Evolutionary conservation across 2,113 vertebrate genomes (phyloP), one percentile per base, ranked within the genome.

Genomic region (Lampris incognitus): DNA sequence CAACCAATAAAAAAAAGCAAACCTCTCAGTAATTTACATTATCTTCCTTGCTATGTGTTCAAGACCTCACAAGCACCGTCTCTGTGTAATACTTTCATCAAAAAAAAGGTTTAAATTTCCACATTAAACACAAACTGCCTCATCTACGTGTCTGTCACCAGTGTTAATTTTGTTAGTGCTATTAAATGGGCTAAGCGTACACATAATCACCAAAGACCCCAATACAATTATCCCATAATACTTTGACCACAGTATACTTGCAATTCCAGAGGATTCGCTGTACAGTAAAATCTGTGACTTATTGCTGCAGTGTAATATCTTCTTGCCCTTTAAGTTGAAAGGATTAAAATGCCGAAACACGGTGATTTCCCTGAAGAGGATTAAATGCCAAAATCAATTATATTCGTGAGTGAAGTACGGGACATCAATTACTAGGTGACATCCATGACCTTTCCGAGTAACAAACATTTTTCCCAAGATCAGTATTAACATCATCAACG

Each of bases 371-470:
- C 69, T 60, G 6, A 6, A 69, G 63, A 72, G 66, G 9, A 42
- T 66, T 46, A 74, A 58, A 67, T 74, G 66, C 81, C 78, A 81
- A 52, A 74, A 79, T 79, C 69, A 89, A 76, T 83, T 71, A 83
- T 74, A 66, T 41, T 69, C 13, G 9, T 58, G 38, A 74, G 38
- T 55, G 57, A 62, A 71, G 51, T 50, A 41, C 37, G 51, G 81
- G 52, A 11, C 74, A 83, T 83, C 72, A 76, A 83, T 79, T 55
- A 74, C 76, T 42, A 64, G 70, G 71, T 50, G 2, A 63, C 60
- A 77, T 74, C 71, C 48, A 50, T 37, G 51, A 65, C 54, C 46
- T 70, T 78, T 81, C 48, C 72, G 69, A 71, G 7, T 62, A 73
- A 71, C 56, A 41, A 65, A 54, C 39, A n/a, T 48, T 82, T 56